A percentile compares a stretch with the other conserved stretches of the same genome.
These are phyloP conservation scores for Drosophila borealis DNA, from an alignment of 2,888 invertebrate species.

Conservation along the genomic window DNA sequence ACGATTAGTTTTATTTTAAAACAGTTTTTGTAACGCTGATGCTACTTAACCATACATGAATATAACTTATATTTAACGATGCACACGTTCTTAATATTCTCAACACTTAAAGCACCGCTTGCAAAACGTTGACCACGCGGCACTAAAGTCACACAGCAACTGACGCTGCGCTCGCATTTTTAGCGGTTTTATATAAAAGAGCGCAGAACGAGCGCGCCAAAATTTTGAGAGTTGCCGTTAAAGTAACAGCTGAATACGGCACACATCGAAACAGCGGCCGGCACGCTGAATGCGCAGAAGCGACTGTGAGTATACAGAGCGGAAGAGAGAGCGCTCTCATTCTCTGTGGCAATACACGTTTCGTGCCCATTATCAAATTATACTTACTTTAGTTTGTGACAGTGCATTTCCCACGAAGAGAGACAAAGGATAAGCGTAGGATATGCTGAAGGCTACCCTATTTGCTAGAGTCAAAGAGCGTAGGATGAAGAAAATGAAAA, in stretches of 20 bases:
- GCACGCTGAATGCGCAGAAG: slow-evolving; percentile 19
- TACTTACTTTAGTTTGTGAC: neutral
- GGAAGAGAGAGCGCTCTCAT: neutral
- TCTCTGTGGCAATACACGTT: neutral
- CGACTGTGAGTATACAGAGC: neutral
- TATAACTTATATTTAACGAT: slow-evolving; percentile 2
- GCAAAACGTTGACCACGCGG: slow-evolving; percentile 31
- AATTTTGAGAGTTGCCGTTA: slow-evolving; percentile 11
- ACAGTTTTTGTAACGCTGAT: slow-evolving; percentile 1
- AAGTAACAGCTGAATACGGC: slow-evolving; percentile 15
- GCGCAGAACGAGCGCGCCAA: slow-evolving; percentile 20
- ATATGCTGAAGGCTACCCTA: neutral
- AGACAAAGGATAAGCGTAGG: slow-evolving; percentile 8
- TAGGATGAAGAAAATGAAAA: slow-evolving; percentile 13
- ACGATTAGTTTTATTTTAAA: slow-evolving; percentile 5
- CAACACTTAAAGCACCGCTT: slow-evolving; percentile 29
- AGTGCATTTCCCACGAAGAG: slow-evolving; percentile 1
- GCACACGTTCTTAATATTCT: slow-evolving; percentile 22
- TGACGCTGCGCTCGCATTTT: neutral
- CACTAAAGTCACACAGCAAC: slow-evolving; percentile 28
- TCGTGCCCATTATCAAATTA: neutral
- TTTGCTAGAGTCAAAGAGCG: slow-evolving; percentile 6
- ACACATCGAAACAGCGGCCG: slow-evolving; percentile 11
- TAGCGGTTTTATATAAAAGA: slow-evolving; percentile 12
- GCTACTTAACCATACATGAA: slow-evolving; percentile 9